Conservation (phyloP, 2,113 vertebrate species). For the Isurus oxyrinchus region DNA sequence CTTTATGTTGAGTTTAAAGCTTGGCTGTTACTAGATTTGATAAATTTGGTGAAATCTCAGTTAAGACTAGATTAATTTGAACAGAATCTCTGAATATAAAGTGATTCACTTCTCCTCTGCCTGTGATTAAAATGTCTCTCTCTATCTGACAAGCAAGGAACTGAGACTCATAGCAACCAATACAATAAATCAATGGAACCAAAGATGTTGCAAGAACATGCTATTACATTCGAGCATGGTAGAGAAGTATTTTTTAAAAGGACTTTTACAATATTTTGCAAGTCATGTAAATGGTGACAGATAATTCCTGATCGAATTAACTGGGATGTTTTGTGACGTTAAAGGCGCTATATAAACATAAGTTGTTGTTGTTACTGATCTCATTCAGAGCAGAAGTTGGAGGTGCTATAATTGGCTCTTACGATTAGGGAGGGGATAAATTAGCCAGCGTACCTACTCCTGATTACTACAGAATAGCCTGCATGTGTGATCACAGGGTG, state of each 20-base stretch:
- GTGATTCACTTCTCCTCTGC: not conserved
- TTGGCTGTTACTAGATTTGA: not conserved
- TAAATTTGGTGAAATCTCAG: not conserved
- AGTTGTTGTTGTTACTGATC: not conserved
- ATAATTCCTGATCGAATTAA: not conserved
- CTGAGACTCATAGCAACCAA: not conserved
- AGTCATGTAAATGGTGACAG: not conserved
- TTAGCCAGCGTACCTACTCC: not conserved
- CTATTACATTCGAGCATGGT: not conserved
- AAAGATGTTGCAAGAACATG: not conserved
- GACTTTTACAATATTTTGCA: not conserved
- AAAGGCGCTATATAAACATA: too few species aligned
- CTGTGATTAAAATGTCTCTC: not conserved
- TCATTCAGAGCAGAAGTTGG: not conserved
- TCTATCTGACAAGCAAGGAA: not conserved
- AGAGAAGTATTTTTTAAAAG: not conserved
- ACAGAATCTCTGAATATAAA: not conserved
- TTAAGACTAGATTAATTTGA: not conserved
- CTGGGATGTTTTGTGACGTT: too few species aligned
- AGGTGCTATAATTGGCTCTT: not conserved
- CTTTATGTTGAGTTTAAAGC: not conserved
- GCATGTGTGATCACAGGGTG: not conserved
- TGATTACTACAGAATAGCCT: not conserved
- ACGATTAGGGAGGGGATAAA: not conserved
- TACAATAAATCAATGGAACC: not conserved